phyloP scores from a whole-genome alignment of 2,888 invertebrate species.

The Drosophila nigritarsus region DNA sequence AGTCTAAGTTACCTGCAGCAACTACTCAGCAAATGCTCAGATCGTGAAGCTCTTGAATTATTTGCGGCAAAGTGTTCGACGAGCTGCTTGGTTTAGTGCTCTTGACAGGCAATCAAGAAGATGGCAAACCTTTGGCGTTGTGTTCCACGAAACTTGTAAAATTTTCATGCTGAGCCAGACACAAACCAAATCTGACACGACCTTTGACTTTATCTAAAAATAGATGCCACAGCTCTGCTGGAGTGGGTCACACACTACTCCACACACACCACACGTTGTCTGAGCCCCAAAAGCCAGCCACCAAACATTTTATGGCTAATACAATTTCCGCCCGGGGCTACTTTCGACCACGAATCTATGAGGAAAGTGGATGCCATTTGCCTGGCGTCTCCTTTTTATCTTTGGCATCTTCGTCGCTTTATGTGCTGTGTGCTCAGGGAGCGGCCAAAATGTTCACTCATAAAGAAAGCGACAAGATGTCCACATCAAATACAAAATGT shows the following conservation, averaged over 20 bases:
- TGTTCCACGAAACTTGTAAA: conserved; percentile 45
- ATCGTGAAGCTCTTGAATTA: conserved; percentile 24
- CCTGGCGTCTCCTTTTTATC: conserved; percentile 14
- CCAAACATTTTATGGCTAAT: conserved; percentile 62
- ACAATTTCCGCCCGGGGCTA: conserved; percentile 59
- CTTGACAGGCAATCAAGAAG: conserved; percentile 55
- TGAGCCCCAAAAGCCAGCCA: conserved; percentile 26
- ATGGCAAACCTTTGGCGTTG: conserved; percentile 30
- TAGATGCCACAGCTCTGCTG: conserved; percentile 37
- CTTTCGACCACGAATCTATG: conserved; percentile 39
- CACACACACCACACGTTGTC: conserved; percentile 10
- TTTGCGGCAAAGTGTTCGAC: conserved; percentile 15
- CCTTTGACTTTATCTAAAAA: conserved; percentile 56
- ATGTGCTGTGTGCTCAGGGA: conserved; percentile 19
- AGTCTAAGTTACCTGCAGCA: conserved; percentile 11
- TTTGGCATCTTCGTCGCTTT: conserved; percentile 16
- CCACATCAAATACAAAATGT: conserved; percentile 19
- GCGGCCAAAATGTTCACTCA: conserved; percentile 24
- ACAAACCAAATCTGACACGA: conserved; percentile 27
- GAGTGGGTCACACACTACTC: background rate
- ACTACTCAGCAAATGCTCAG: conserved; percentile 9
- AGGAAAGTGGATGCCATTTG: conserved; percentile 57
- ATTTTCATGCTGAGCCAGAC: conserved; percentile 42
- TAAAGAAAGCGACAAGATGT: conserved; percentile 46
- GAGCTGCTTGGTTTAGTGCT: conserved; percentile 22